Evolutionary conservation across 2,888 invertebrate genomes (phyloP).

Genomic region (Branchellion lobata): DNA sequence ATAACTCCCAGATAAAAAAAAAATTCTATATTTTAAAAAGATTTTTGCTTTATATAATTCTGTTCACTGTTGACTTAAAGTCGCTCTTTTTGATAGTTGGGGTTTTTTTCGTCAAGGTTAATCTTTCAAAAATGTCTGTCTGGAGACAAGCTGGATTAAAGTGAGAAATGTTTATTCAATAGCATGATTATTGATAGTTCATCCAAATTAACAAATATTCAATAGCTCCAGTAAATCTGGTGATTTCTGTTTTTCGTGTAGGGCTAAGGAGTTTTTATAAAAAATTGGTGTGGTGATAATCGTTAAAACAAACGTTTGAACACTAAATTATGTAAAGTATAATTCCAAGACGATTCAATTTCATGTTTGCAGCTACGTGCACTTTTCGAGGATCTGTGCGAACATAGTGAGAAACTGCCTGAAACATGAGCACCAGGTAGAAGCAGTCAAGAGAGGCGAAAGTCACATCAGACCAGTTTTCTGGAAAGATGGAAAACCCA

Average conservation of each 20-base stretch:
- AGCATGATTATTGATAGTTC: neutral
- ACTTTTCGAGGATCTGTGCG: conserved; percentile 91
- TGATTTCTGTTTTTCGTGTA: neutral
- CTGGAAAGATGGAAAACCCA: conserved; percentile 81
- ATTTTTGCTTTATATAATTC: too few relatives aligned
- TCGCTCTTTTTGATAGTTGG: neutral
- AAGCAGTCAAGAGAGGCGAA: conserved; percentile 76
- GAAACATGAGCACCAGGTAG: conserved; percentile 74
- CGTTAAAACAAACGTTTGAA: too few relatives aligned
- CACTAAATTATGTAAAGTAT: too few relatives aligned
- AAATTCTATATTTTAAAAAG: too few relatives aligned
- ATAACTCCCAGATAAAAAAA: too few relatives aligned
- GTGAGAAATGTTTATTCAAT: conserved; percentile 39
- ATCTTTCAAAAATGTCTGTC: conserved; percentile 48
- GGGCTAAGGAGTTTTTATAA: too few relatives aligned
- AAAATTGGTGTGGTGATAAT: too few relatives aligned
- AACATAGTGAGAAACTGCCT: conserved; percentile 76
- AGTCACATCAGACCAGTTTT: conserved; percentile 78
- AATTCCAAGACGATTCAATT: neutral
- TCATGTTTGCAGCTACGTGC: conserved; percentile 76
- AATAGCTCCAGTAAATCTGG: neutral
- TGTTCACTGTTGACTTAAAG: too few relatives aligned
- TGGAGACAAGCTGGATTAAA: conserved; percentile 51
- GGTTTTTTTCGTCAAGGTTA: conserved; percentile 4
- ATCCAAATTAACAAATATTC: neutral